Conservation (phyloP, 1,140 invertebrate species). For the Cherax quadricarinatus region DNA sequence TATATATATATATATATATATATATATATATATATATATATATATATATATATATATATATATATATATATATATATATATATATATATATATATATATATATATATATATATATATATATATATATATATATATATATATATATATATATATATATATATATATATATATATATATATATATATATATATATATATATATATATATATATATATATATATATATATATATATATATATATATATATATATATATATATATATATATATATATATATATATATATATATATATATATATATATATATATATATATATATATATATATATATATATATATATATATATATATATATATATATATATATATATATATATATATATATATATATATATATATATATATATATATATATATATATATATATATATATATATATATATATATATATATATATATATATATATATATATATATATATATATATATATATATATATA, state of each 20-base stretch:
- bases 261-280: slow-evolving; percentile 36
- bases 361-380: slow-evolving; percentile 14
- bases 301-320: slow-evolving; percentile 38
- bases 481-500: slow-evolving; percentile 13
- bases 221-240: background rate
- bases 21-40: slow-evolving; percentile 8
- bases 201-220: background rate
- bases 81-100: slow-evolving; percentile 37
- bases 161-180: slow-evolving; percentile 7
- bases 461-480: slow-evolving; percentile 9
- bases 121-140: slow-evolving; percentile 7
- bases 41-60: slow-evolving; percentile 42
- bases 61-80: slow-evolving; percentile 42
- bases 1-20: slow-evolving; percentile 24
- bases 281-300: slow-evolving; percentile 28
- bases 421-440: slow-evolving; percentile 24
- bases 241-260: slow-evolving; percentile 21
- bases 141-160: slow-evolving; percentile 1
- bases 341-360: slow-evolving; percentile 35
- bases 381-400: slow-evolving; percentile 36
- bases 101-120: slow-evolving; percentile 2
- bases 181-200: slow-evolving; percentile 16
- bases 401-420: slow-evolving; percentile 38
- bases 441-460: slow-evolving; percentile 28
- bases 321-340: slow-evolving; percentile 38